Evolutionary conservation across 2,888 invertebrate species (phyloP), one percentile per base, ranked within the genome.

Genomic region (Caenorhabditis auriculariae): DNA sequence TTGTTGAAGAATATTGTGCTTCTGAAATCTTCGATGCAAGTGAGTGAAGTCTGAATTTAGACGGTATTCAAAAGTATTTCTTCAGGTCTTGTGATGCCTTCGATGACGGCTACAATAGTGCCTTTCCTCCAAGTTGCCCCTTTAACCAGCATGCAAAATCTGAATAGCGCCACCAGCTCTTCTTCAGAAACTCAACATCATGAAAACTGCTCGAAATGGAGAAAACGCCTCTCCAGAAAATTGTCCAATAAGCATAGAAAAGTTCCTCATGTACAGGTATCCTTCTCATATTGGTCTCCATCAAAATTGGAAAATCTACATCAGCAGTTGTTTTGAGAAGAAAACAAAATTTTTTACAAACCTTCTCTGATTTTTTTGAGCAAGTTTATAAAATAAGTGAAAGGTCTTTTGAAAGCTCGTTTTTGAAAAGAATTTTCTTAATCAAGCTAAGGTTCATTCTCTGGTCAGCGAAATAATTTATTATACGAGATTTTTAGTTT

Each of bases 1-100:
- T 73, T 62, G 76, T 79, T 21, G 79, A 79, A 51, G 78, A 79
- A 54, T 79, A 79, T 48, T 75, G 75, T 55, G 78, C 72, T 7
- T 69, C 72, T 7, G 78, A 78, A 49, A 77, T 77, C 21, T 77
- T 78, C 43, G 78, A 78, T 63, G 73, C 73, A 7, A 73, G 73
- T 73, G 21, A 65, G 72, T 66, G 26, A 9, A 21, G 9, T 35
- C 28, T 17, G 17, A 7, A 42, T 23, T 9, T 44, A 42, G 2
- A 29, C 5, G 17, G 32, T 19, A 6, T 6, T 43, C 15, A n/a
- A n/a, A n/a, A 12, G 7, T 9, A 29, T 15, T 39, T 29, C 23
- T 62, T 24, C 37, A 74, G 75, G 75, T 52, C 64, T 78, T 29
- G 72, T 78, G 1, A 70, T 78, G 70, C 78, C 78, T 1, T 78